Conservation (phyloP, 2,113 vertebrate species). For the Ptychochromis oligacanthus region DNA sequence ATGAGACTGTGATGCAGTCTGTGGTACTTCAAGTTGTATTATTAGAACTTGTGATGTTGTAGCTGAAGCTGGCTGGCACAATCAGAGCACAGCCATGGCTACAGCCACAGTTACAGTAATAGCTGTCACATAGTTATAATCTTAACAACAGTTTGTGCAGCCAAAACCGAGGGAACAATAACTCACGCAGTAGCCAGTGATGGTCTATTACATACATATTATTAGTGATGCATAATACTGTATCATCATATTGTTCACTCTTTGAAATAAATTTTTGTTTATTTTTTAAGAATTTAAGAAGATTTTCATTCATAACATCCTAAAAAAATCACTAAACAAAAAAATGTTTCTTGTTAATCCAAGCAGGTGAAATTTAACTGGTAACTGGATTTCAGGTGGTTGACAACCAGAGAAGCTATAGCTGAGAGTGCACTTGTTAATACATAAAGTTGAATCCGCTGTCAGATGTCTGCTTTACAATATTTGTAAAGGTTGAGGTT, state of each 20-base stretch:
- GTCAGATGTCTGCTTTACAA: background rate
- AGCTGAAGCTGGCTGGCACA: no score
- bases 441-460: background rate
- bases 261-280: background rate
- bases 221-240: background rate
- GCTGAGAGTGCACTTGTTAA: background rate
- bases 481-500: background rate
- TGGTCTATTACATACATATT: background rate
- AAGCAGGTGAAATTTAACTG: background rate
- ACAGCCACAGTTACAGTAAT: no score
- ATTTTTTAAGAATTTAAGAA: background rate
- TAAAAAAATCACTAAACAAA: background rate
- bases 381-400: background rate
- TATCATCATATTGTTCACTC: background rate
- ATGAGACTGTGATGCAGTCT: no score
- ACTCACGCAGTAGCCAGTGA: fast-evolving
- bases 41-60: no score
- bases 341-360: background rate
- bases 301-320: background rate
- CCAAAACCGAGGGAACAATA: background rate
- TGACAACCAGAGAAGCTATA: fast-evolving
- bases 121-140: background rate
- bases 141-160: fast-evolving
- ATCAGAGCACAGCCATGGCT: no score
- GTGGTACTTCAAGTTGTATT: no score